These are phyloP conservation scores for Chionomys nivalis DNA, from an alignment of 2,113 vertebrate genomes.

Conservation along the genomic window DNA sequence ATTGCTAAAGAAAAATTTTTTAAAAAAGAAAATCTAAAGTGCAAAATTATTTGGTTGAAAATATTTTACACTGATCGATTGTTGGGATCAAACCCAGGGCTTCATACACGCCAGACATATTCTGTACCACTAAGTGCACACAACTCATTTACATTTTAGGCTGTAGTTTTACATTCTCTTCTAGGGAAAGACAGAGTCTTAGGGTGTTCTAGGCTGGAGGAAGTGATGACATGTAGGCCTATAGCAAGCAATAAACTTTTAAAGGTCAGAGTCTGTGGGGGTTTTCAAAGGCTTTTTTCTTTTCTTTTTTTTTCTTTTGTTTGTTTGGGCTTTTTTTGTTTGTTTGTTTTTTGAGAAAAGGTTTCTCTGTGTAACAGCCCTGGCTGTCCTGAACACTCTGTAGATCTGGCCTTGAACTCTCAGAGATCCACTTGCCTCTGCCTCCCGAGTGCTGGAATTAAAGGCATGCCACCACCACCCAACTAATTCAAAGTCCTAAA, in stretches of 20 bases:
- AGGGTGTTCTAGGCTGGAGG: background rate
- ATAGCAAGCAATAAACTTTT: background rate
- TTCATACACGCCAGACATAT: background rate
- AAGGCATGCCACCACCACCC: background rate
- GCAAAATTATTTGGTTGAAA: slow-evolving; percentile 37
- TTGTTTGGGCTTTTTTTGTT: too few relatives aligned
- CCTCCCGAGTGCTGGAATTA: background rate
- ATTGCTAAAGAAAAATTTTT: background rate
- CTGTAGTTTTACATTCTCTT: slow-evolving; percentile 43
- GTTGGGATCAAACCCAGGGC: background rate
- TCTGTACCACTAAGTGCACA: background rate
- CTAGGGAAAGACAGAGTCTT: background rate
- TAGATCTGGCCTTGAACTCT: background rate
- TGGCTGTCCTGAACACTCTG: background rate
- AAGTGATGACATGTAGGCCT: background rate
- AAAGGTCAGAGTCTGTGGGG: background rate
- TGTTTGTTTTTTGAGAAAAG: background rate
- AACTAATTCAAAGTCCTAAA: background rate
- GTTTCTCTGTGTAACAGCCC: background rate
- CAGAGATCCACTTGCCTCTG: background rate
- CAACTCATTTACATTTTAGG: slow-evolving; percentile 2
- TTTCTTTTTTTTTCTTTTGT: background rate
- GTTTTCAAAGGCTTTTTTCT: slow-evolving; percentile 23
- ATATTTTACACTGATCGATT: background rate
- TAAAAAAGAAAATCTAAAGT: slow-evolving; percentile 50